phyloP scores from a whole-genome alignment of 2,113 vertebrate species.

The Periophthalmus modestus region DNA sequence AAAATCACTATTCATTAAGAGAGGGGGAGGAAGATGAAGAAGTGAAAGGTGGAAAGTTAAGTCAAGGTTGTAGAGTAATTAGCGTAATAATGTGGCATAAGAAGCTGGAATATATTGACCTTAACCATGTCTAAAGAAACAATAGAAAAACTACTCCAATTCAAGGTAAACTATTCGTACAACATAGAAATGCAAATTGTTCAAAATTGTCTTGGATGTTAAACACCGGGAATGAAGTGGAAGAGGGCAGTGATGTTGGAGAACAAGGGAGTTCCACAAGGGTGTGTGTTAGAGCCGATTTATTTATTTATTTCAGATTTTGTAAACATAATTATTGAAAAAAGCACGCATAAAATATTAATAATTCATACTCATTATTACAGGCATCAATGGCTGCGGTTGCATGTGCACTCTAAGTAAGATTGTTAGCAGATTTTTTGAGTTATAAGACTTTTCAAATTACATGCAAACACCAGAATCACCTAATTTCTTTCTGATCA shows the following conservation, averaged over 20 bases:
- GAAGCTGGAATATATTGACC: slow-evolving; percentile 53
- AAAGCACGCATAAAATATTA: neutral
- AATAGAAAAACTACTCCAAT: slow-evolving; percentile 37
- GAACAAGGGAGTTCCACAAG: neutral
- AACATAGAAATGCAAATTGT: slow-evolving; percentile 22
- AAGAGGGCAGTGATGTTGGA: neutral
- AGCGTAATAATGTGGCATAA: slow-evolving; percentile 54
- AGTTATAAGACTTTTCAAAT: too few relatives aligned
- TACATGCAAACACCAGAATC: too few relatives aligned
- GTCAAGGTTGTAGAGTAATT: slow-evolving; percentile 64
- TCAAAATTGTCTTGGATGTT: slow-evolving; percentile 6
- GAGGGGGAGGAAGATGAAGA: slow-evolving; percentile 49
- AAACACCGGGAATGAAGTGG: neutral
- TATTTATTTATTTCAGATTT: neutral
- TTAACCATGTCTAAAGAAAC: slow-evolving; percentile 47
- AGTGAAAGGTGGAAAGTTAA: slow-evolving; percentile 30
- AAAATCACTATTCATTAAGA: slow-evolving; percentile 71
- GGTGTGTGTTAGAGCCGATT: neutral
- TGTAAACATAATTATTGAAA: neutral
- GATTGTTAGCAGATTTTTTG: too few relatives aligned
- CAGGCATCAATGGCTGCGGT: too few relatives aligned
- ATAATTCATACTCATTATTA: too few relatives aligned
- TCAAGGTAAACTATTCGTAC: slow-evolving; percentile 20
- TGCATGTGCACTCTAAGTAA: too few relatives aligned
- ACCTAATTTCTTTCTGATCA: too few relatives aligned